Conservation (phyloP, 2,797 vertebrate species). For the Melanotaenia boesemani region DNA sequence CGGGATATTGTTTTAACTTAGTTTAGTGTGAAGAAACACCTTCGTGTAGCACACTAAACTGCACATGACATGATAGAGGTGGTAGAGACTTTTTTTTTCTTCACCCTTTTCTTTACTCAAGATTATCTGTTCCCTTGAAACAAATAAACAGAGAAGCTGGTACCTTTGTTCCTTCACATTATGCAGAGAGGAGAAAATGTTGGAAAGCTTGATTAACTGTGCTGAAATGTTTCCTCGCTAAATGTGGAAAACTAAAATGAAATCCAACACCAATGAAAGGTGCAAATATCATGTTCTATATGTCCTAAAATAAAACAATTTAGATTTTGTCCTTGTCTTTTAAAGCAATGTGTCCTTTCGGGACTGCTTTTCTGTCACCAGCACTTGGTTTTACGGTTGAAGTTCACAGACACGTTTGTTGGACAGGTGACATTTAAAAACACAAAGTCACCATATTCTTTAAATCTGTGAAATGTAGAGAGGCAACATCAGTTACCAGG, state of each 20-base stretch:
- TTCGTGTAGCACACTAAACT: constrained; percentile 32
- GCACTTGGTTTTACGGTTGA: constrained; percentile 22
- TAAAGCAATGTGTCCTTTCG: constrained; percentile 31
- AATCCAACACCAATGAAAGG: constrained; percentile 29
- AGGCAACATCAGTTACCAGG: constrained; percentile 58
- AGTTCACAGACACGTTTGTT: constrained; percentile 39
- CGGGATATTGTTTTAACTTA: constrained; percentile 44
- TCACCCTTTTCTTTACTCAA: constrained; percentile 4
- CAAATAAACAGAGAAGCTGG: constrained; percentile 44
- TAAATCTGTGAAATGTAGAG: constrained; percentile 52
- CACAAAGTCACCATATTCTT: constrained; percentile 48
- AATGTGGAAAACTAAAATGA: constrained; percentile 22
- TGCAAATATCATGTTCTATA: constrained; percentile 9
- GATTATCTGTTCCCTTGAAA: constrained; percentile 48
- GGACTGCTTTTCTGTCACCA: constrained; percentile 22
- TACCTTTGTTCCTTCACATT: constrained; percentile 57
- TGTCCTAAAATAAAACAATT: constrained; percentile 36
- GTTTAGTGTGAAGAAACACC: constrained; percentile 33
- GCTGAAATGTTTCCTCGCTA: constrained; percentile 35
- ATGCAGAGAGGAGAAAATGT: constrained; percentile 44
- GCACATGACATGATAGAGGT: constrained; percentile 39
- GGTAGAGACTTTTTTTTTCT: constrained; percentile 23
- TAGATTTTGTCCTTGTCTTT: constrained; percentile 30
- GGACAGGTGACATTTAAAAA: constrained; percentile 58
- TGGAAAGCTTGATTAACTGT: constrained; percentile 37